Evolutionary conservation across 64 coral and sea anemone genomes (phyloP).

Genomic region (Platygyra sinensis): DNA sequence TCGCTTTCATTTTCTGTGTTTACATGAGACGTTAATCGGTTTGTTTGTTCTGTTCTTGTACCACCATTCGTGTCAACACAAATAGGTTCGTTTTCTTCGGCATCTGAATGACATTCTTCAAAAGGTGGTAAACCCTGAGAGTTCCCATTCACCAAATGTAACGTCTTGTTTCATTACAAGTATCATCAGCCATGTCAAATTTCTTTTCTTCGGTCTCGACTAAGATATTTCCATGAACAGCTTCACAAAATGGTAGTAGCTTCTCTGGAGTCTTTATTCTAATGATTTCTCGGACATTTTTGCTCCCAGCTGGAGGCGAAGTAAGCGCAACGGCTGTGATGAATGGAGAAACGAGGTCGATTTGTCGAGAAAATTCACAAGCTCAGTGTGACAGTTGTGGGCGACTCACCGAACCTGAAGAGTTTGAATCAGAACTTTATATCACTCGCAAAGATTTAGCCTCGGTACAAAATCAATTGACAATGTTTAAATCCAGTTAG

Average conservation of each 20-base stretch:
- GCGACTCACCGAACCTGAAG: background rate
- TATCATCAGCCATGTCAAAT: background rate
- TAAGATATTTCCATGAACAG: background rate
- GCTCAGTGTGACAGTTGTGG: slow-evolving; percentile 33
- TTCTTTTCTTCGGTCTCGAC: background rate
- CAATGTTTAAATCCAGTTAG: slow-evolving; percentile 55
- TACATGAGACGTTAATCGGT: background rate
- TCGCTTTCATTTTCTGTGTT: slow-evolving; percentile 7
- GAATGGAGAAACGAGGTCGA: background rate
- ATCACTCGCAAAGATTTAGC: slow-evolving; percentile 44
- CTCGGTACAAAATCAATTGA: slow-evolving; percentile 32
- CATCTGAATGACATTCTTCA: background rate
- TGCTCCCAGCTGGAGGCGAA: slow-evolving; percentile 31
- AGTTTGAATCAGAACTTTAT: slow-evolving; percentile 47
- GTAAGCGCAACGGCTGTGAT: background rate
- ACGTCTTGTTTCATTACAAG: background rate
- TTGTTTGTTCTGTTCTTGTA: background rate
- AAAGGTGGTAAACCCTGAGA: background rate
- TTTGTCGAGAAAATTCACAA: background rate
- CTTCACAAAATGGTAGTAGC: slow-evolving; percentile 14
- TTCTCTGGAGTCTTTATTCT: slow-evolving; percentile 67
- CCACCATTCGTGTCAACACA: background rate
- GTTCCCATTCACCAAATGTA: background rate
- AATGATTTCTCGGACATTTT: slow-evolving; percentile 39
- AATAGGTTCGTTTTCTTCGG: background rate